Conservation (phyloP, 2,113 vertebrate genomes). For the Tyto alba region DNA sequence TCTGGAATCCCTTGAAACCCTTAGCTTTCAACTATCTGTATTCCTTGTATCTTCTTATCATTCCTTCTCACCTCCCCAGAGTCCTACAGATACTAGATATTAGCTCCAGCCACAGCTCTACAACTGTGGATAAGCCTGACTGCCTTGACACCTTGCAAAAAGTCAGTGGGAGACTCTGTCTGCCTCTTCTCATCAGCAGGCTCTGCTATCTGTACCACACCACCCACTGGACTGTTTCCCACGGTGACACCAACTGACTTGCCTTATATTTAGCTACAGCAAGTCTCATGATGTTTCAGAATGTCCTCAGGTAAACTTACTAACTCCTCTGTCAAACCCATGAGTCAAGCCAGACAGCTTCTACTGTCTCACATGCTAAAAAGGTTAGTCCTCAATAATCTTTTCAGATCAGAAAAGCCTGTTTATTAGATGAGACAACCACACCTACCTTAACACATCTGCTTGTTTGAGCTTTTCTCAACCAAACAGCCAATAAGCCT, state of each 20-base stretch:
- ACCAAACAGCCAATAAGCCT: background rate
- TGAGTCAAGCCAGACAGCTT: conserved; percentile 21
- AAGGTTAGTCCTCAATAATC: background rate
- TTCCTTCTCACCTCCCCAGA: background rate
- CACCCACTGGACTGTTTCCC: background rate
- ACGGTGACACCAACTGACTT: background rate
- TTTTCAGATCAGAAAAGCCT: background rate
- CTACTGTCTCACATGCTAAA: background rate
- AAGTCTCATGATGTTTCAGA: conserved; percentile 20
- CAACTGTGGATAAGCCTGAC: background rate
- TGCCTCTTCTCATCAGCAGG: background rate
- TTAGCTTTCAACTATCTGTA: background rate
- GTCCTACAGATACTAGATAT: background rate
- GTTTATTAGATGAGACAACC: background rate
- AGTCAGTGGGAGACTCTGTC: background rate
- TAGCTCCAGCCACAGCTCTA: background rate
- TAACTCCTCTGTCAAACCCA: conserved; percentile 19
- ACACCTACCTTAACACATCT: background rate
- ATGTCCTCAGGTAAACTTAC: conserved; percentile 40
- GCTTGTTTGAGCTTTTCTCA: background rate
- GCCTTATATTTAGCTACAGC: conserved; percentile 12
- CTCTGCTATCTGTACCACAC: background rate
- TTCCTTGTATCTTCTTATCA: background rate
- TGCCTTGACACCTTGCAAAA: background rate
- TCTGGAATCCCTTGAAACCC: background rate